Base-by-base conservation (phyloP, 2,888 invertebrate species). In the Melinaea marsaeus region DNA sequence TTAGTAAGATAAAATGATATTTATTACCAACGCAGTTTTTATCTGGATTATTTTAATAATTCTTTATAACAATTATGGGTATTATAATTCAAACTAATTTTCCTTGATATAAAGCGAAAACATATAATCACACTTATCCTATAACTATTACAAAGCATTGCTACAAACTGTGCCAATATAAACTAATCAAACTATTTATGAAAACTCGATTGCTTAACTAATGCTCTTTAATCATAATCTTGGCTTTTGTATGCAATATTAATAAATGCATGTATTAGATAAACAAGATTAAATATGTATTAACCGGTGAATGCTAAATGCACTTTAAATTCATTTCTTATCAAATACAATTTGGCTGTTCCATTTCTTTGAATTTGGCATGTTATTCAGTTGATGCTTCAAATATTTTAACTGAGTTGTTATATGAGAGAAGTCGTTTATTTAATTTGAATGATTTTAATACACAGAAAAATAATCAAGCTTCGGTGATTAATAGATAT, bases 181-280 rank as follows among this genome's bases (percentile, higher is more conserved):
- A 58, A 58, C 55, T 62, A 47, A 45, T 58, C 55, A 13, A 62
- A 62, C 55, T 54, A 64, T 58, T 60, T 42, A 67, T 55, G 58
- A 33, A 47, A 62, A 61, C 35, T 54, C 58, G 47, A 63, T 59
- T 60, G 46, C 62, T 58, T 51, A 51, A 51, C 22, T 51, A 51
- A 51, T 51, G 51, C 32, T 51, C 32, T 32, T 60, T 67, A 65
- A 61, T 69, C 58, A 62, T 62, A 62, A 58, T 61, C 63, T 63
- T 70, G 65, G 70, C 69, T 67, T 65, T 58, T 42, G 61, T 55
- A 64, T 60, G 61, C 61, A 61, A 55, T 67, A 58, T 35, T 62
- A 62, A 62, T 65, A 62, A 57, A 62, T 58, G 60, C 56, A 56
- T 61, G 13, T 51, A 57, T 61, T 61, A 61, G 45, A 61, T 33